Evolutionary conservation across 1,140 invertebrate genomes (phyloP), one percentile per base, ranked within the genome.

Genomic region (Trichogramma pretiosum): DNA sequence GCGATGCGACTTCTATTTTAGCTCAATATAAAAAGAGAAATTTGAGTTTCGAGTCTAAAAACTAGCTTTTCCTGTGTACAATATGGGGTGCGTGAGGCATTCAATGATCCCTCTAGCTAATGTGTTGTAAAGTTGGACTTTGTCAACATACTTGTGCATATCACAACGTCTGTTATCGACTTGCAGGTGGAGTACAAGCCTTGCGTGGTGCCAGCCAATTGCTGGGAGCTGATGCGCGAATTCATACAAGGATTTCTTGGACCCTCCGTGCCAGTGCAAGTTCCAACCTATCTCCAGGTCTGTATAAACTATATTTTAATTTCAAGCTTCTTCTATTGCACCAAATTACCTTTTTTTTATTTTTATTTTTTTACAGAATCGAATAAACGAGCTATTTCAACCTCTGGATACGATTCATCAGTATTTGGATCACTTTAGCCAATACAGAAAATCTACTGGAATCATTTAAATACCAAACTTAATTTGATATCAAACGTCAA

Each of bases 371-470:
- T 73, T 87, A 1, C 75, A 89, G 61, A 80, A 75, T 52, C 77
- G 83, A 53, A 84, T 88, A 79, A 90, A 91, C 61, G 87, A 93
- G 13, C 76, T 92, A 36, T 95, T 93, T 64, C 81, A 84, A 43
- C 87, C 89, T 0, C 82, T 91, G 53, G 92, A 96, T 65, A 95
- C 91, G 0, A 86, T 96, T 40, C 85, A 91, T 52, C 93, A 96
- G 61, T 98, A 98, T 68, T 77, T 96, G 59, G 92, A 97, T 68
- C 89, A 95, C 62, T 97, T 97, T 66, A 88, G 83, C 54, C 82
- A 84, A 42, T 92, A 90, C 60, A 76, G 89, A 38, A 95, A 95
- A 67, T 68, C 77, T 2, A 74, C 79, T 3, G 74, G 74, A 21
- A 69, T 76, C 28, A 60, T 72, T 38, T 72, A 63, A 65, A 21